Evolutionary conservation across 1,140 invertebrate species (phyloP).

Genomic region (Medauroidea extradentata): DNA sequence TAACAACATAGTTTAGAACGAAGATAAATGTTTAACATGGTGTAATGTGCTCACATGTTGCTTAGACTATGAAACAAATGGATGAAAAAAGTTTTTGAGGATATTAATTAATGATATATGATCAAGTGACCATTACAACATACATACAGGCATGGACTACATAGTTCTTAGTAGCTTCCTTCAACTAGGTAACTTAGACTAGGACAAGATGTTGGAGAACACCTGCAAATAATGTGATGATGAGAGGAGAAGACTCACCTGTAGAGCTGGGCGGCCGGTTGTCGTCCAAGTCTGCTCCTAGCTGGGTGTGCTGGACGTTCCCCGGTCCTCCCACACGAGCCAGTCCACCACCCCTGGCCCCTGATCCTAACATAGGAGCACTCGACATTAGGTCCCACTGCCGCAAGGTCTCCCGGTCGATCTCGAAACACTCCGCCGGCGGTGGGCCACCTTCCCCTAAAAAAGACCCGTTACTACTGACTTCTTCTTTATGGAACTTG

Average conservation of each 20-base stretch:
- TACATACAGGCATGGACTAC: background rate
- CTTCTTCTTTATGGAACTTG: slow-evolving; percentile 26
- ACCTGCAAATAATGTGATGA: too few relatives aligned
- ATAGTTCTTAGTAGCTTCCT: slow-evolving; percentile 2
- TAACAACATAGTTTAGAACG: too few relatives aligned
- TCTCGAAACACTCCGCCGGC: slow-evolving; percentile 52
- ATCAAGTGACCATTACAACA: too few relatives aligned
- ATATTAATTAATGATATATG: too few relatives aligned
- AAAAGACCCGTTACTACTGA: slow-evolving; percentile 37
- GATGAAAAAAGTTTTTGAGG: too few relatives aligned
- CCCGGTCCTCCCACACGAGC: slow-evolving; percentile 13
- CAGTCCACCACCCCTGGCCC: slow-evolving; percentile 5
- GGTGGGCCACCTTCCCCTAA: slow-evolving; percentile 47
- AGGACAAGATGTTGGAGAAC: too few relatives aligned
- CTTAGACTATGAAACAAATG: too few relatives aligned
- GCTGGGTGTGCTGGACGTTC: too few relatives aligned
- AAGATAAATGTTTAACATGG: too few relatives aligned
- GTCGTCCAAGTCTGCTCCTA: slow-evolving; percentile 1
- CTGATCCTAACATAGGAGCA: slow-evolving; percentile 44
- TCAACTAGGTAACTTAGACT: background rate
- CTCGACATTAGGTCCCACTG: slow-evolving; percentile 85
- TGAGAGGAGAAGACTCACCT: slow-evolving; percentile 18
- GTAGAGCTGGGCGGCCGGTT: slow-evolving; percentile 24
- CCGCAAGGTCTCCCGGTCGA: slow-evolving; percentile 77
- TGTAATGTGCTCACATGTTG: too few relatives aligned